Evolutionary conservation across 2,797 vertebrate genomes (phyloP).

Genomic region (Loriculus beryllinus): DNA sequence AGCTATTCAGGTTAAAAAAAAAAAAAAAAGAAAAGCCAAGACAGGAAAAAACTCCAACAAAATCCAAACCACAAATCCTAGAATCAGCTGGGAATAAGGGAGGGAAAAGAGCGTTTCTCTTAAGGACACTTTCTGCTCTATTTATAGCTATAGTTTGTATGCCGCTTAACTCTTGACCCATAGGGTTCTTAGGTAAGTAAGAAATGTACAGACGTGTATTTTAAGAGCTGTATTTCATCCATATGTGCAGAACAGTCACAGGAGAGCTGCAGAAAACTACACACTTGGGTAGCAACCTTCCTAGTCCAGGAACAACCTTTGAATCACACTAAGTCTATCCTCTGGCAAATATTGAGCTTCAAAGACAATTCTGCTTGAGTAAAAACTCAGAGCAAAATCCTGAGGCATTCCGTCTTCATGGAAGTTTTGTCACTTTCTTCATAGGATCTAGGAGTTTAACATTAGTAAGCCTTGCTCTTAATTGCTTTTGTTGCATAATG

Average conservation of each 20-base stretch:
- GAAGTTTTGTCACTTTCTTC: neutral
- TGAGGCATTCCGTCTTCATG: neutral
- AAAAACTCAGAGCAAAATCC: neutral
- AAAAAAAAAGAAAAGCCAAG: neutral
- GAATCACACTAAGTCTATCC: neutral
- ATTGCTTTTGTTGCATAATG: neutral
- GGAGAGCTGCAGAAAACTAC: conserved; percentile 1
- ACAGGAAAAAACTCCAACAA: neutral
- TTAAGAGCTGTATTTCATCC: conserved; percentile 38
- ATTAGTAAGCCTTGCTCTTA: neutral
- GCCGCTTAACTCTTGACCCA: neutral
- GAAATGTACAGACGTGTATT: neutral
- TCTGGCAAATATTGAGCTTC: neutral
- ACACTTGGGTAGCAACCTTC: neutral
- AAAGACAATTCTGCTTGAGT: neutral
- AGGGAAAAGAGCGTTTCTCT: neutral
- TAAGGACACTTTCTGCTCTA: neutral
- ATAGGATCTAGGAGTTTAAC: neutral
- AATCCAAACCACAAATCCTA: neutral
- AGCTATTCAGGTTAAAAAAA: neutral
- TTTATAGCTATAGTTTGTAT: conserved; percentile 20
- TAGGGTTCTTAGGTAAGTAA: conserved; percentile 10
- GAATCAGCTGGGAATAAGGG: conserved; percentile 11
- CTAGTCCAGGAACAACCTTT: neutral
- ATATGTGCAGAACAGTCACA: conserved; percentile 4